phyloP scores from a whole-genome alignment of 1,140 invertebrate genomes.

The Apis laboriosa region DNA sequence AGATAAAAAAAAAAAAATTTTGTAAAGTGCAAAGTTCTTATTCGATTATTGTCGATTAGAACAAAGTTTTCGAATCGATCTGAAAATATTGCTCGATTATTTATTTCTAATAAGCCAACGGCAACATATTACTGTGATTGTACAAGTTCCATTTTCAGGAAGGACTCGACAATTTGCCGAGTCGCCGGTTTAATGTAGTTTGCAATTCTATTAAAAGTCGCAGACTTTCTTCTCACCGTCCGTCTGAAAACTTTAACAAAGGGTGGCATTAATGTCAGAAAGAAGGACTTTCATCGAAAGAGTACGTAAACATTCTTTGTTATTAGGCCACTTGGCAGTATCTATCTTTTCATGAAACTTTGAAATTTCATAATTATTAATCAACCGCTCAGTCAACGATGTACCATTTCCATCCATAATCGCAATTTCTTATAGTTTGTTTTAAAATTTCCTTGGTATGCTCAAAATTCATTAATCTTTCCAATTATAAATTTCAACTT shows the following conservation, averaged over 20 bases:
- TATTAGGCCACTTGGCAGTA: conserved; percentile 8
- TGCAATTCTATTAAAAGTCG: conserved; percentile 30
- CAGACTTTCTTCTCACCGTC: neutral
- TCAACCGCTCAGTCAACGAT: neutral
- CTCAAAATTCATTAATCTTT: neutral
- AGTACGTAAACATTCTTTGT: conserved; percentile 21
- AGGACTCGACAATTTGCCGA: neutral
- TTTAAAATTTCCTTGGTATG: neutral
- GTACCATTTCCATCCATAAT: neutral
- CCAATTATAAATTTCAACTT: neutral
- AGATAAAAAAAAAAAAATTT: too few species aligned
- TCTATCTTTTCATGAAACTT: neutral
- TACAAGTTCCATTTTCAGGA: neutral
- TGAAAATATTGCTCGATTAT: neutral
- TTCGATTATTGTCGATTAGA: neutral
- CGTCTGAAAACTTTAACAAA: conserved; percentile 16
- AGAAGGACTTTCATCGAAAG: neutral
- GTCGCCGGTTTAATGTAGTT: conserved; percentile 11
- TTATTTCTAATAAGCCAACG: neutral
- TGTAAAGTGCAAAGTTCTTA: neutral
- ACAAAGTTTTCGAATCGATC: neutral
- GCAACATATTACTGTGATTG: neutral
- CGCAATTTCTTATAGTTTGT: neutral
- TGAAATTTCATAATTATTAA: conserved; percentile 15
- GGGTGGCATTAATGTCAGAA: neutral